Conservation (phyloP, 53 echinoderm and acorn worm species). For the Henricia sp. region DNA sequence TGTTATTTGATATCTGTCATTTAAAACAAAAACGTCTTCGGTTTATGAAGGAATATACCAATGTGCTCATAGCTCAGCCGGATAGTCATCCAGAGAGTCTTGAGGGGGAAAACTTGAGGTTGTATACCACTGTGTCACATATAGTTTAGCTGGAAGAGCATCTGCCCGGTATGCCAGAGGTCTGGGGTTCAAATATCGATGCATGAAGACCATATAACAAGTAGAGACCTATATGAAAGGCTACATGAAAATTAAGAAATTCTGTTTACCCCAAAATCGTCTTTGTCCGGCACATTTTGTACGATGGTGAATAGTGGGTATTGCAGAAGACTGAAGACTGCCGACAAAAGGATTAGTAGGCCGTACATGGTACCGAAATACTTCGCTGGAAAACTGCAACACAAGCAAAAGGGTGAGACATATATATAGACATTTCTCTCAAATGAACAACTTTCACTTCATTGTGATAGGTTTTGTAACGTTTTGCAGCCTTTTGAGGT, state of each 20-base stretch:
- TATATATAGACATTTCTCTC: too few relatives aligned
- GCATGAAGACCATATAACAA: not conserved
- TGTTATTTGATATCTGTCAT: not conserved
- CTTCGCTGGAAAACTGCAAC: constrained; percentile 75
- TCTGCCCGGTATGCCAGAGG: not conserved
- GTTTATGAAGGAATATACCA: not conserved
- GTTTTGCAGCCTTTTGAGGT: too few relatives aligned
- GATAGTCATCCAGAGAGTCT: too few relatives aligned
- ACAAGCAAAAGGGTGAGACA: too few relatives aligned
- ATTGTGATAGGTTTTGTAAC: too few relatives aligned
- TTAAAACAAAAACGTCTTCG: not conserved
- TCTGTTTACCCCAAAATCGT: constrained; percentile 65
- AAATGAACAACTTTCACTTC: too few relatives aligned
- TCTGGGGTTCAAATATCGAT: not conserved
- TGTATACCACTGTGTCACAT: not conserved
- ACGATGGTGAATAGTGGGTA: constrained; percentile 77
- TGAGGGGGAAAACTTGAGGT: too few relatives aligned
- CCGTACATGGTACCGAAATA: constrained; percentile 84
- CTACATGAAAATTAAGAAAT: not conserved
- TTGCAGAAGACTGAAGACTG: constrained; percentile 77
- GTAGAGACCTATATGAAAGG: not conserved
- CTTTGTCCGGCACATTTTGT: constrained; percentile 68
- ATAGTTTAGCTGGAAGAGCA: not conserved
- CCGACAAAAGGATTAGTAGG: constrained; percentile 54
- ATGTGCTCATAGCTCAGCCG: not conserved